Evolutionary conservation across 2,888 invertebrate genomes (phyloP).

Genomic region (Tenthredo mesomela): DNA sequence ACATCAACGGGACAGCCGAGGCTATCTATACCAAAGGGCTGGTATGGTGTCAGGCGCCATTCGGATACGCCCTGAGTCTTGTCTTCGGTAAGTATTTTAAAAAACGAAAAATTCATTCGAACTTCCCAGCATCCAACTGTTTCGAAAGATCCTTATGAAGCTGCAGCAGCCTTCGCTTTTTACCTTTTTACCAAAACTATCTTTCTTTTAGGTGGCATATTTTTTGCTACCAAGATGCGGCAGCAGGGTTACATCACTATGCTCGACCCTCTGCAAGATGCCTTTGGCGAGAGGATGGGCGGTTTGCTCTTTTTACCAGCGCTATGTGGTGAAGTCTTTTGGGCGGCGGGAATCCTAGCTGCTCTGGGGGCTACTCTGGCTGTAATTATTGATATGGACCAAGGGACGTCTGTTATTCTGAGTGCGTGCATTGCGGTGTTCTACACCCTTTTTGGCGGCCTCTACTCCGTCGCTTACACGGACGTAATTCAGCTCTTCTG

Average conservation of each 20-base stretch:
- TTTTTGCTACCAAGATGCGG: slow-evolving; percentile 99
- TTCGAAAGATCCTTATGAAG: background rate
- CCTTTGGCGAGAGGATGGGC: slow-evolving; percentile 98
- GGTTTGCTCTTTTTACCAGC: slow-evolving; percentile 97
- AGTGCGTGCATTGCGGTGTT: slow-evolving; percentile 98
- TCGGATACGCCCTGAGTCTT: slow-evolving; percentile 97
- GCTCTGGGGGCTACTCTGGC: slow-evolving; percentile 97
- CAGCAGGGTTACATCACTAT: slow-evolving; percentile 98
- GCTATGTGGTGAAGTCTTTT: slow-evolving; percentile 98
- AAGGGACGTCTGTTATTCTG: slow-evolving; percentile 94
- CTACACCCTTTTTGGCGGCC: slow-evolving; percentile 98
- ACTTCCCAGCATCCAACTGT: no score
- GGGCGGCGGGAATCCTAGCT: slow-evolving; percentile 98
- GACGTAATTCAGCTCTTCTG: slow-evolving; percentile 99
- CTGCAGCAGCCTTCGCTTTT: background rate
- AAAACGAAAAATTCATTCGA: background rate
- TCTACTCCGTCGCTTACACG: slow-evolving; percentile 99
- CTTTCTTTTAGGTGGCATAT: slow-evolving; percentile 89
- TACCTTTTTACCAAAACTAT: slow-evolving; percentile 12
- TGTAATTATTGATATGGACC: slow-evolving; percentile 98
- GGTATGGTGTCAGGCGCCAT: slow-evolving; percentile 99
- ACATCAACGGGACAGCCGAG: slow-evolving; percentile 99
- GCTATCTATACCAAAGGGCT: slow-evolving; percentile 95
- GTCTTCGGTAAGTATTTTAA: slow-evolving; percentile 87
- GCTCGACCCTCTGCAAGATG: slow-evolving; percentile 98